Evolutionary conservation across 1,140 invertebrate genomes (phyloP).

Genomic region (Acarapis woodi): DNA sequence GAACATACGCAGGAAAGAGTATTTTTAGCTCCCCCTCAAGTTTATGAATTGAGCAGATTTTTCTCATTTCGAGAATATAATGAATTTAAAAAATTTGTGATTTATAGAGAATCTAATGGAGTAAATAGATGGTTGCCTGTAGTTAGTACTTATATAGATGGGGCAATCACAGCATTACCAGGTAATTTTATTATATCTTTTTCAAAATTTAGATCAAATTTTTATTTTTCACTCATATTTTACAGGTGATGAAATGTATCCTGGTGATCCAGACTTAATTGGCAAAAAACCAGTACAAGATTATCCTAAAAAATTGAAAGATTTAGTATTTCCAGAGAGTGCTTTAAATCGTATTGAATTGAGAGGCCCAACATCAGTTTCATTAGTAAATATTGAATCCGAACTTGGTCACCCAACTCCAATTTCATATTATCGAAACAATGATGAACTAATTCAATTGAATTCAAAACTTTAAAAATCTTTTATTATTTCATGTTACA

Average conservation of each 20-base stretch:
- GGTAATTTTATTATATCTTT: too few species aligned
- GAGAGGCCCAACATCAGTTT: slow-evolving; percentile 11
- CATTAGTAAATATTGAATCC: slow-evolving; percentile 11
- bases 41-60: slow-evolving; percentile 22
- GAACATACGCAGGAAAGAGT: slow-evolving; percentile 14
- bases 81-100: slow-evolving; percentile 15
- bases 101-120: slow-evolving; percentile 15
- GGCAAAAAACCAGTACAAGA: slow-evolving; percentile 11
- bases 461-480: too few species aligned
- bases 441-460: too few species aligned
- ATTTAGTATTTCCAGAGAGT: slow-evolving; percentile 9
- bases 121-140: slow-evolving; percentile 19
- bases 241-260: slow-evolving; percentile 15
- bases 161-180: slow-evolving; percentile 18
- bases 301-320: slow-evolving; percentile 11
- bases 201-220: too few species aligned
- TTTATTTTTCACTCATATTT: too few species aligned
- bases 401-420: slow-evolving; percentile 13
- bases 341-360: slow-evolving; percentile 14
- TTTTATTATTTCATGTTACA: too few species aligned
- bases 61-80: slow-evolving; percentile 12
- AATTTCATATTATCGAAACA: too few species aligned
- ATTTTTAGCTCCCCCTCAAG: slow-evolving; percentile 21
- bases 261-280: slow-evolving; percentile 12
- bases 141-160: slow-evolving; percentile 16